These are phyloP conservation scores for Poeciliopsis gracilis DNA, from an alignment of 2,797 vertebrate species.

Conservation along the genomic window DNA sequence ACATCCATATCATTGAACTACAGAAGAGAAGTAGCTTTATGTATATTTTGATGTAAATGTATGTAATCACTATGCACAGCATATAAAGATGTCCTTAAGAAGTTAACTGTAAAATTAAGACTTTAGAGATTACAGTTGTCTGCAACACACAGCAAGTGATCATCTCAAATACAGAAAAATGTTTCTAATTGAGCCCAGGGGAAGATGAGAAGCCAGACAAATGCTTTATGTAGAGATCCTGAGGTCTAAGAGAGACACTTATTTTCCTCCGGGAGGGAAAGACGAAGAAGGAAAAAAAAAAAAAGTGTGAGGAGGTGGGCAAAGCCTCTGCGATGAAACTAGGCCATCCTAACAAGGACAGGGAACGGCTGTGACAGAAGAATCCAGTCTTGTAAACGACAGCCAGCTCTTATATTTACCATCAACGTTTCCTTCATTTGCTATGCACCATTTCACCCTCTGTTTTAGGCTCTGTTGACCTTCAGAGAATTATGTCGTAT, in stretches of 20 bases:
- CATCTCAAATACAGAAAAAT: slow-evolving; percentile 26
- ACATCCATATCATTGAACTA: neutral
- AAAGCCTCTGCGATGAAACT: slow-evolving; percentile 68
- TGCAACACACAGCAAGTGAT: slow-evolving; percentile 18
- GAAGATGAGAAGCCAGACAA: slow-evolving; percentile 44
- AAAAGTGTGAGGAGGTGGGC: slow-evolving; percentile 65
- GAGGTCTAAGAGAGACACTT: slow-evolving; percentile 66
- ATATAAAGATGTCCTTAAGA: slow-evolving; percentile 14
- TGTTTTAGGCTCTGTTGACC: slow-evolving; percentile 51
- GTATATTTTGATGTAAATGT: neutral
- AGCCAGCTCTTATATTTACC: slow-evolving; percentile 54
- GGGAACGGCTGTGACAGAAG: slow-evolving; percentile 64
- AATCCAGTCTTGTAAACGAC: slow-evolving; percentile 42
- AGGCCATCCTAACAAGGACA: slow-evolving; percentile 75
- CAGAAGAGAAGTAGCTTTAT: neutral
- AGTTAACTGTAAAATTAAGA: slow-evolving; percentile 19
- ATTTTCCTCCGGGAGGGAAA: slow-evolving; percentile 46
- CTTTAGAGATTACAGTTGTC: slow-evolving; percentile 36
- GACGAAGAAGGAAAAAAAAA: slow-evolving; percentile 38
- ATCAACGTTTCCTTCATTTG: slow-evolving; percentile 65
- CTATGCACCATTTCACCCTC: slow-evolving; percentile 58
- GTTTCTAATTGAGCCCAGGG: slow-evolving; percentile 72
- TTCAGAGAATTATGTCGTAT: slow-evolving; percentile 33
- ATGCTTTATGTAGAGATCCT: slow-evolving; percentile 38
- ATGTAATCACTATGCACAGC: slow-evolving; percentile 6